phyloP scores from a whole-genome alignment of 2,113 vertebrate genomes.

The Gallinago undulata region DNA sequence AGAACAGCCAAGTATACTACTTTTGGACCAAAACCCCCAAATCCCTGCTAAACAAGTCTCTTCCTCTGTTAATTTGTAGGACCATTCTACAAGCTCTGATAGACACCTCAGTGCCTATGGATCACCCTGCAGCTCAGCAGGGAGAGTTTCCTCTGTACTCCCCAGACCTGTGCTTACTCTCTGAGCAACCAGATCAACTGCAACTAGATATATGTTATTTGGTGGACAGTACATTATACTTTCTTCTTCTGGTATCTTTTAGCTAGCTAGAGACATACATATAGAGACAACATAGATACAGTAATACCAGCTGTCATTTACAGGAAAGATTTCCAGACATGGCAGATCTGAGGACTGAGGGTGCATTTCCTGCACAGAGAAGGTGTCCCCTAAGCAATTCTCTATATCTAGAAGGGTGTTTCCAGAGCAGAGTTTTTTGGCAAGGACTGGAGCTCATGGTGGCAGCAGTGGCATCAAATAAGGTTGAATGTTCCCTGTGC shows the following conservation, averaged over 20 bases:
- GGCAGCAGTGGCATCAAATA: background rate
- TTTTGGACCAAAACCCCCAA: background rate
- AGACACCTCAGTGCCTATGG: background rate
- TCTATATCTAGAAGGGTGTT: background rate
- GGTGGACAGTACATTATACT: background rate
- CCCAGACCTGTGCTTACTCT: background rate
- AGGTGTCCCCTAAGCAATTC: background rate
- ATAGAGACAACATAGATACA: background rate
- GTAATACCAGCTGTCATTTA: accelerated
- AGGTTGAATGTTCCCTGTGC: background rate
- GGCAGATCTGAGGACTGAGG: background rate
- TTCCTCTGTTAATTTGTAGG: background rate
- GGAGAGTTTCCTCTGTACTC: background rate
- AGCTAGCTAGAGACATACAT: no score
- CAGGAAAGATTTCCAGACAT: background rate
- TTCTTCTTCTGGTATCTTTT: background rate
- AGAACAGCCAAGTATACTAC: background rate
- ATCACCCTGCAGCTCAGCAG: background rate
- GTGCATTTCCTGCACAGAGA: background rate
- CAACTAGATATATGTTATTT: background rate
- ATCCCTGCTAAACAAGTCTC: background rate
- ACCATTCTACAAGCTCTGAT: background rate
- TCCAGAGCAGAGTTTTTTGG: background rate
- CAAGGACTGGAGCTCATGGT: background rate
- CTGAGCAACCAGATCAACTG: background rate